phyloP scores from a whole-genome alignment of 2,888 invertebrate genomes.

The Leptura quadrifasciata region DNA sequence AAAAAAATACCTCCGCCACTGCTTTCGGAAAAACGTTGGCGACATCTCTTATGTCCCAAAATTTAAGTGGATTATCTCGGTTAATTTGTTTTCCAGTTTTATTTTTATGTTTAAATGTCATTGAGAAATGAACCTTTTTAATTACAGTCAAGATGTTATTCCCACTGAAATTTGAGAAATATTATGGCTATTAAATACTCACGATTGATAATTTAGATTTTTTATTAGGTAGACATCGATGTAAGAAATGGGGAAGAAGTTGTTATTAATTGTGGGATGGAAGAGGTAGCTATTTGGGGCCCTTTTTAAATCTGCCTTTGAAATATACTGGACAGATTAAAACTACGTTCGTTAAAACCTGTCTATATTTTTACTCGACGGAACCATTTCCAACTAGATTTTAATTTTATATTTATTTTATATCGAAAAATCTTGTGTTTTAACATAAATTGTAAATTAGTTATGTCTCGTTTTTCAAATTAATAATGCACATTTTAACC shows the following conservation, averaged over 20 bases:
- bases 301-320: background rate
- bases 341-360: too few relatives aligned
- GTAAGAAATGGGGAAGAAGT: constrained; percentile 16
- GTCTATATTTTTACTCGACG: too few relatives aligned
- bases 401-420: too few relatives aligned
- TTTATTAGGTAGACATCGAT: constrained; percentile 38
- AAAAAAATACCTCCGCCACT: background rate
- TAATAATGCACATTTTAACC: too few relatives aligned
- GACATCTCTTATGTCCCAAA: constrained; percentile 8
- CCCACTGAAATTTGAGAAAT: constrained; percentile 54
- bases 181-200: constrained; percentile 50
- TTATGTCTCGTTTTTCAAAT: too few relatives aligned
- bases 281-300: background rate
- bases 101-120: constrained; percentile 55
- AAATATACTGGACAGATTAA: too few relatives aligned
- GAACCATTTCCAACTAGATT: too few relatives aligned
- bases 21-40: background rate
- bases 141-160: constrained; percentile 48
- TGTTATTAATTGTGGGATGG: constrained; percentile 11
- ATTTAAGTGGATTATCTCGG: constrained; percentile 63
- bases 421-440: too few relatives aligned
- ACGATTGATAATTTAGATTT: constrained; percentile 46
- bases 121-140: constrained; percentile 57
- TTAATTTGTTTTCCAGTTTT: constrained; percentile 61
- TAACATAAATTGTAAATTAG: too few relatives aligned